A percentile compares a stretch with the other conserved stretches of the same genome.
Evolutionary conservation across 2,113 vertebrate species (phyloP).

Genomic region (Actenoides lindsayi): DNA sequence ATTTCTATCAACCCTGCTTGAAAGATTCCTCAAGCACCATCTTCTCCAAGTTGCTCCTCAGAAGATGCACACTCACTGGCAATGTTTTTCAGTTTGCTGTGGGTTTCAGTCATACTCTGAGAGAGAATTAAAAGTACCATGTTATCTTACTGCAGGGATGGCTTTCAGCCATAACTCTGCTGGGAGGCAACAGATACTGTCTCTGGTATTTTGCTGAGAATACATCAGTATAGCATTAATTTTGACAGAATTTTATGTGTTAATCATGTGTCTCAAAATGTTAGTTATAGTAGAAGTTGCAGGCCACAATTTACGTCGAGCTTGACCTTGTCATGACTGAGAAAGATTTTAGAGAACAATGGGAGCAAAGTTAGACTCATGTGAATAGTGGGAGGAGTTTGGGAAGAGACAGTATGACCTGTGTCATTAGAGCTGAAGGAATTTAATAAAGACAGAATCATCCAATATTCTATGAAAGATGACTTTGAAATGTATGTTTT

Average conservation of each 20-base stretch:
- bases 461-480: not conserved
- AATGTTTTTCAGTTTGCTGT: not conserved
- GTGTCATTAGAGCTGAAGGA: not conserved
- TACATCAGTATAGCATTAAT: not conserved
- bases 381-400: not conserved
- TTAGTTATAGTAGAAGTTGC: not conserved
- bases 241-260: not conserved
- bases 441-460: not conserved
- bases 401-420: not conserved
- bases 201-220: not conserved
- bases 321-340: not conserved
- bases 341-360: not conserved
- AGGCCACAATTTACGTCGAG: not conserved
- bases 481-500: not conserved
- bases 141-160: not conserved
- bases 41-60: not conserved
- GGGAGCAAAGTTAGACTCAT: not conserved
- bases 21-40: not conserved
- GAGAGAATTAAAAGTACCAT: not conserved
- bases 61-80: not conserved
- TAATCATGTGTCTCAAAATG: not conserved
- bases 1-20: not conserved
- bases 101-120: not conserved
- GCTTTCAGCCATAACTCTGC: not conserved
- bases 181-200: not conserved